phyloP scores from a whole-genome alignment of 2,888 invertebrate genomes.

The Meganola albula region DNA sequence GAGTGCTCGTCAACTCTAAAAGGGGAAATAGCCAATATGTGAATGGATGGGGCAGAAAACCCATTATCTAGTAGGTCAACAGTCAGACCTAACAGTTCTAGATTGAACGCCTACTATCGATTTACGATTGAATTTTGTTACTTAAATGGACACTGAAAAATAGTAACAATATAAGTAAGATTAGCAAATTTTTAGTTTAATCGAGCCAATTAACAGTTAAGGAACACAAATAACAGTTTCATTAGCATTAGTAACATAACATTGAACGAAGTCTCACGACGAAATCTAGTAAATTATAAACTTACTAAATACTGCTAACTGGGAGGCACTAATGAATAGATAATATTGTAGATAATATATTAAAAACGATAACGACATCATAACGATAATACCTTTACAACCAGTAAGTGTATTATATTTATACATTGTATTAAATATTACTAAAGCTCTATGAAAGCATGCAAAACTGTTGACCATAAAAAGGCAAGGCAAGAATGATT shows the following conservation, averaged over 20 bases:
- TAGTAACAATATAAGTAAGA: conserved; percentile 12
- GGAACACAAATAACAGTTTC: conserved; percentile 8
- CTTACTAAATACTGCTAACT: too few species aligned
- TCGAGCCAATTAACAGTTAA: too few species aligned
- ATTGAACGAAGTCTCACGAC: too few species aligned
- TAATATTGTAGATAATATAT: conserved; percentile 30
- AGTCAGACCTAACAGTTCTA: conserved; percentile 22
- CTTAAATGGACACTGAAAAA: conserved; percentile 13
- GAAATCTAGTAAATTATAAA: too few species aligned
- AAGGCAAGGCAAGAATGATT: too few species aligned
- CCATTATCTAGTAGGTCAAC: conserved; percentile 29
- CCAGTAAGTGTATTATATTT: conserved; percentile 6
- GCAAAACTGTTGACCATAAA: too few species aligned
- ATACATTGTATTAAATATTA: too few species aligned
- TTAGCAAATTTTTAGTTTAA: too few species aligned
- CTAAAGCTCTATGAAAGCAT: too few species aligned
- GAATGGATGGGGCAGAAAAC: conserved; percentile 14
- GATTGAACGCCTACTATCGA: conserved; percentile 16
- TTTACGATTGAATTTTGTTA: conserved; percentile 26
- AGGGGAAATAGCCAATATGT: conserved; percentile 26
- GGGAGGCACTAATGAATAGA: conserved; percentile 33
- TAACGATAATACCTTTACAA: conserved; percentile 23
- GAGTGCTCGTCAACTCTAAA: too few species aligned
- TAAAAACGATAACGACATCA: conserved; percentile 22
- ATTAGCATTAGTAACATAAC: too few species aligned